Base-by-base conservation (phyloP, 2,113 vertebrate genomes). In the Cyanoliseus patagonus region DNA sequence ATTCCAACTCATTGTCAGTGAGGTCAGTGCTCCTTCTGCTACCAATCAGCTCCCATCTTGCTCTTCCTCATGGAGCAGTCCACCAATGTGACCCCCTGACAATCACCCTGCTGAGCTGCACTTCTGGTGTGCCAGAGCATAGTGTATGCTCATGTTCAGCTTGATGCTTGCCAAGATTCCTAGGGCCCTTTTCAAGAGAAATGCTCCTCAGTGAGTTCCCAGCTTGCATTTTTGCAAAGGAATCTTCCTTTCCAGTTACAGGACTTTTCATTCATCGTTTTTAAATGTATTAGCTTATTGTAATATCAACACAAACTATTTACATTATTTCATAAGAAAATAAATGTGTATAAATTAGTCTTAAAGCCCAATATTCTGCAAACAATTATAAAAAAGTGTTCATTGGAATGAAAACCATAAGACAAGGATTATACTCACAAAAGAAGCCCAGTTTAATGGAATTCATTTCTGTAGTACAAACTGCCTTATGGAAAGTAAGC, bases 391-490 rank as follows among this genome's bases (percentile, higher is more conserved):
- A 44, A 74, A 90, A 88, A 87, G 7, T 13, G 19, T 74, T 84
- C 6, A 68, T 88, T 51, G 70, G 64, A 96, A 90, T 86, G 27
- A 94, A 88, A 93, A 90, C 31, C 5, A 35, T 53, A 49, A 89
- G 61, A 87, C 20, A 85, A 80, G 64, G 89, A 81, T 84, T 94
- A 52, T 57, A 68, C n/a, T 90, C 73, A 41, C 44, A 90, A 88
- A 95, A 94, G 76, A 94, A 85, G 22, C 22, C 19, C 55, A 80
- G 25, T 93, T 91, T 80, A 95, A 84, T 80, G 59, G 74, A 78
- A 94, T 96, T 97, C 14, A 90, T 92, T 95, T 96, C 55, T 14
- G 10, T 93, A 83, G 94, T 93, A 93, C 53, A 95, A 96, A 96
- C 88, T 93, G 69, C 83, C 67, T 81, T 95, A 90, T 80, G 74